Evolutionary conservation across 2,797 vertebrate genomes (phyloP).

Genomic region (Siniperca obscura): DNA sequence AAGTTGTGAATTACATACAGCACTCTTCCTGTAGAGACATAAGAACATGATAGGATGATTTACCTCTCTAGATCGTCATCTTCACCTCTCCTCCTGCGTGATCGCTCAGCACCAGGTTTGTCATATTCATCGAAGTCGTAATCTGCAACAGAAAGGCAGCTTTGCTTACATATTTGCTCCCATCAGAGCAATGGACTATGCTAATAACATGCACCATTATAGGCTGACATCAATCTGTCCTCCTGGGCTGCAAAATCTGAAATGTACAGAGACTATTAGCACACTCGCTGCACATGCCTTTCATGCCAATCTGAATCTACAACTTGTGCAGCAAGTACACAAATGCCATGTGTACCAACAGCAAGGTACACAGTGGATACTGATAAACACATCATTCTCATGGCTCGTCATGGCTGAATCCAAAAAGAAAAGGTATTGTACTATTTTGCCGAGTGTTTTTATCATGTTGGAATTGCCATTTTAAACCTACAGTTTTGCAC

Average conservation of each 20-base stretch:
- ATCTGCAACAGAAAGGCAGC: conserved; percentile 82
- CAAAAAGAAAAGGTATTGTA: neutral
- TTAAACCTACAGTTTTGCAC: too few relatives aligned
- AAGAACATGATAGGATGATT: conserved; percentile 3
- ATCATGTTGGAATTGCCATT: too few relatives aligned
- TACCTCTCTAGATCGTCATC: conserved; percentile 94
- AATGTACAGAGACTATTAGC: neutral
- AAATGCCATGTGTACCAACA: conserved; percentile 8
- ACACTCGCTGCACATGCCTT: neutral
- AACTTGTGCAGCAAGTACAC: conserved; percentile 4
- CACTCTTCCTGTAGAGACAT: neutral
- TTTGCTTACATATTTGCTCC: conserved; percentile 2
- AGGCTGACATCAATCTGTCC: neutral
- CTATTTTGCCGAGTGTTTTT: too few relatives aligned
- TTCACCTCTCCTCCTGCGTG: conserved; percentile 92
- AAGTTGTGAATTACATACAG: neutral
- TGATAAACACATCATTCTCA: neutral
- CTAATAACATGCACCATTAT: neutral
- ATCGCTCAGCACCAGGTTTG: conserved; percentile 97
- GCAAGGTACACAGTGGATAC: neutral
- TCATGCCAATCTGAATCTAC: conserved; percentile 12
- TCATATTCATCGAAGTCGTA: conserved; percentile 96
- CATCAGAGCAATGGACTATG: neutral
- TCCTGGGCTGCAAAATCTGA: neutral
- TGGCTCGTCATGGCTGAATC: neutral